Percentiles rank a stretch among this genome's conserved stretches.
phyloP scores from a whole-genome alignment of 2,113 vertebrate species.

The Phaethon lepturus region DNA sequence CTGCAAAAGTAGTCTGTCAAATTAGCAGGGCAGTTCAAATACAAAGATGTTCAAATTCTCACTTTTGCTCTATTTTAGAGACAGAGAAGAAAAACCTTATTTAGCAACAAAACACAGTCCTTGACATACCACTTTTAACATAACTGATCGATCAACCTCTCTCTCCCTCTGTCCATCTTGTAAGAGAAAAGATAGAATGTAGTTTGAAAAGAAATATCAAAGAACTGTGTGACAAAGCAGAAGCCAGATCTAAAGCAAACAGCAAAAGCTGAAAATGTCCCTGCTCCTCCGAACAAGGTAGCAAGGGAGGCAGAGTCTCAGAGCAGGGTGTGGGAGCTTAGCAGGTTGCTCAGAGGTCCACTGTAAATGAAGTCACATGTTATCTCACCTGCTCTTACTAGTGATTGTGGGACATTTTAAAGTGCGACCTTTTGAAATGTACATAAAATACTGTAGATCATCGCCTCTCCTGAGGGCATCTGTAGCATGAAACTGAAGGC shows the following conservation, averaged over 20 bases:
- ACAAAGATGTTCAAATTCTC: conserved; percentile 49
- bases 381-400: background rate
- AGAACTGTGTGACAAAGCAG: background rate
- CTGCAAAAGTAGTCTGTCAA: conserved; percentile 37
- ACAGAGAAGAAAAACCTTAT: conserved; percentile 1
- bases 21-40: conserved; percentile 53
- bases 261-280: background rate
- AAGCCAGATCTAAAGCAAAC: background rate
- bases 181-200: background rate
- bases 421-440: background rate
- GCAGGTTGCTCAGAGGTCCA: background rate
- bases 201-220: conserved; percentile 15
- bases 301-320: background rate
- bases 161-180: background rate
- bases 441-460: background rate
- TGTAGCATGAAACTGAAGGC: conserved; percentile 16
- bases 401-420: background rate
- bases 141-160: conserved; percentile 22
- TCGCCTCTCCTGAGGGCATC: conserved; percentile 30
- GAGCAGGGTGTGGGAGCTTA: background rate
- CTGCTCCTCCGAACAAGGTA: background rate
- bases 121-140: conserved; percentile 17
- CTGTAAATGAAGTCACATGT: background rate
- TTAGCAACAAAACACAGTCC: conserved; percentile 46
- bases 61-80: conserved; percentile 7